These are phyloP conservation scores for Halictus quadricinctus DNA, from an alignment of 2,888 invertebrate species.

Conservation along the genomic window DNA sequence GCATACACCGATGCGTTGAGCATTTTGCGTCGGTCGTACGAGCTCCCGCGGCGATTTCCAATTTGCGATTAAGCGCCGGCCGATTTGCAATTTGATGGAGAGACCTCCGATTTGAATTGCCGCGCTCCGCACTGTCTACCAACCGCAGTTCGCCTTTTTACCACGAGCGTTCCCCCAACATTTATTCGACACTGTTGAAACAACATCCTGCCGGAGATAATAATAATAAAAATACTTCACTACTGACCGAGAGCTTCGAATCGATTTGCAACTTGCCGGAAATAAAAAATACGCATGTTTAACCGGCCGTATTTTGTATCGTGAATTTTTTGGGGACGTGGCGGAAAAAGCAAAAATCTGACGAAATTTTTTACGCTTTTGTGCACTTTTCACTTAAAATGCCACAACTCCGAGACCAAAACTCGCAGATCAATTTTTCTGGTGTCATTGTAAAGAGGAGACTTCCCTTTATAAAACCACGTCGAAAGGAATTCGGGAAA, in stretches of 20 bases:
- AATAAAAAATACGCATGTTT: neutral
- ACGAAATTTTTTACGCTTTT: neutral
- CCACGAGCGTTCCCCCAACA: neutral
- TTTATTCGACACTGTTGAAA: neutral
- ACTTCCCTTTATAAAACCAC: too few relatives aligned
- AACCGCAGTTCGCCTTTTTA: slow-evolving; percentile 15
- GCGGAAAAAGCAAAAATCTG: too few relatives aligned
- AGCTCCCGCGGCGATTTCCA: slow-evolving; percentile 68
- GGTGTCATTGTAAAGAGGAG: too few relatives aligned
- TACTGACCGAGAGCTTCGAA: neutral
- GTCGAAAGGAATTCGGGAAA: too few relatives aligned
- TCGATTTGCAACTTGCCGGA: neutral
- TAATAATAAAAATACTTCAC: neutral
- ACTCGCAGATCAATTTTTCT: too few relatives aligned
- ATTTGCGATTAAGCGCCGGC: slow-evolving; percentile 69
- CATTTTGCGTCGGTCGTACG: slow-evolving; percentile 55
- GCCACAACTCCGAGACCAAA: too few relatives aligned
- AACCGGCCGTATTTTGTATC: neutral
- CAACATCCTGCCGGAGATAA: neutral
- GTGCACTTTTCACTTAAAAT: too few relatives aligned
- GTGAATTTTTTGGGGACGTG: too few relatives aligned
- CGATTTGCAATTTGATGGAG: slow-evolving; percentile 72
- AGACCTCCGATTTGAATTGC: slow-evolving; percentile 64
- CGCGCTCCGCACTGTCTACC: slow-evolving; percentile 46
- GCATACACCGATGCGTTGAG: slow-evolving; percentile 10